These are phyloP conservation scores for Holacanthella duospinosa DNA, from an alignment of 2,888 invertebrate species.

Conservation along the genomic window DNA sequence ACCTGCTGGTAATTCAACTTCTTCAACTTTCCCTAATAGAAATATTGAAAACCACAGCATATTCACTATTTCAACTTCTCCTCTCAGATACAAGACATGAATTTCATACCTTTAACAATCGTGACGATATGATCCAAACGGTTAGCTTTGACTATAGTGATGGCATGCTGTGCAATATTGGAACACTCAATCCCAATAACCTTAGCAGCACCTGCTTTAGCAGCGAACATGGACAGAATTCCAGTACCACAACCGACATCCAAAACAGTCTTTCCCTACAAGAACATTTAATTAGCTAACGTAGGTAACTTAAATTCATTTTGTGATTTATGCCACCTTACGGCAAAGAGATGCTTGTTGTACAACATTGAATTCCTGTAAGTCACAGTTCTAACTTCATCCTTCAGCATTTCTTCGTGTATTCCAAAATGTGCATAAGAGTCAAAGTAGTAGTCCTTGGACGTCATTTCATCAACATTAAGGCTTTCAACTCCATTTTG, in stretches of 20 bases:
- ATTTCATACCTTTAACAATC: conserved; percentile 74
- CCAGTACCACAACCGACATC: conserved; percentile 99
- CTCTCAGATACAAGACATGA: too few species aligned
- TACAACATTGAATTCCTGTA: conserved; percentile 99
- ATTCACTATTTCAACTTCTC: too few species aligned
- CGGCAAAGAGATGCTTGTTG: conserved; percentile 92
- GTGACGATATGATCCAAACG: conserved; percentile 66
- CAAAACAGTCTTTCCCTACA: conserved; percentile 65
- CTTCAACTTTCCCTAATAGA: conserved; percentile 59
- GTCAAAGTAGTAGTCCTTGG: conserved; percentile 98
- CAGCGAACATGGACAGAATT: conserved; percentile 98
- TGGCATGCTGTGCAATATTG: conserved; percentile 94
- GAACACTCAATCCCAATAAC: conserved; percentile 98
- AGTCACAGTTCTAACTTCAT: conserved; percentile 94
- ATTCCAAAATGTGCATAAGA: conserved; percentile 99
- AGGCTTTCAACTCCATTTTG: conserved; percentile 42
- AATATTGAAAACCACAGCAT: too few species aligned
- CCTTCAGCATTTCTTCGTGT: conserved; percentile 99
- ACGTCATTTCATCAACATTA: conserved; percentile 92
- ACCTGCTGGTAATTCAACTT: conserved; percentile 82
- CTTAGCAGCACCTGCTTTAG: conserved; percentile 89
- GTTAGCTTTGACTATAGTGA: conserved; percentile 83
- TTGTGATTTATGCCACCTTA: conserved; percentile 29
- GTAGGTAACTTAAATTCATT: conserved; percentile 5
- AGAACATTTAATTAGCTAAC: too few species aligned